Conservation (phyloP, 2,797 vertebrate genomes). For the Acipenser oxyrinchus region DNA sequence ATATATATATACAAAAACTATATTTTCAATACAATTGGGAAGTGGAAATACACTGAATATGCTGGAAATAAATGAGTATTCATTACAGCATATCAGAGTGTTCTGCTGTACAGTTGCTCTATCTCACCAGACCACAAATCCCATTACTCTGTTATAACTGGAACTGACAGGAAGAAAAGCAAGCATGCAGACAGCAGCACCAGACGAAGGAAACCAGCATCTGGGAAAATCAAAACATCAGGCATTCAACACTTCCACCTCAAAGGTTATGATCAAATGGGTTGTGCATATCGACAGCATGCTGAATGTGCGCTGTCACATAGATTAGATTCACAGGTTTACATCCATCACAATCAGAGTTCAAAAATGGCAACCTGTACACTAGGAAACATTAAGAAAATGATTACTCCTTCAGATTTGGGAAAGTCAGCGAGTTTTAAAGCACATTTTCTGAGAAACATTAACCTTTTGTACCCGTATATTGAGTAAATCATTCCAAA, state of each 20-base stretch:
- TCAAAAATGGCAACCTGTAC: too few relatives aligned
- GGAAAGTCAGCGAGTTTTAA: background rate
- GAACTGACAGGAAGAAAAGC: background rate
- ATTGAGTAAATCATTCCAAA: background rate
- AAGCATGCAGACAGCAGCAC: background rate
- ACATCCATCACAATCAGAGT: background rate
- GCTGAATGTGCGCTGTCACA: background rate
- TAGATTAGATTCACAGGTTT: background rate
- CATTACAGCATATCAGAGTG: background rate
- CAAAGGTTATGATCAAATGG: background rate
- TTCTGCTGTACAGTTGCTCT: background rate
- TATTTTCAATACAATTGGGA: background rate
- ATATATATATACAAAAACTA: background rate
- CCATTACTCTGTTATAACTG: background rate
- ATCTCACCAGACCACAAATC: slow-evolving; percentile 4
- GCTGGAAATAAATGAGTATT: background rate
- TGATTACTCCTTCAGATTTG: background rate
- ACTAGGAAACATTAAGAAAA: background rate
- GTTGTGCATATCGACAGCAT: background rate
- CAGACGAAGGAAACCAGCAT: background rate
- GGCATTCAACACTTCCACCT: background rate
- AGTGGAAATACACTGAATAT: background rate
- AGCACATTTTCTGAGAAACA: background rate
- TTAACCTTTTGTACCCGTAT: background rate
- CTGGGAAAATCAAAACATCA: background rate